These are phyloP conservation scores for Eupeodes corollae DNA, from an alignment of 1,140 invertebrate genomes.

Conservation along the genomic window DNA sequence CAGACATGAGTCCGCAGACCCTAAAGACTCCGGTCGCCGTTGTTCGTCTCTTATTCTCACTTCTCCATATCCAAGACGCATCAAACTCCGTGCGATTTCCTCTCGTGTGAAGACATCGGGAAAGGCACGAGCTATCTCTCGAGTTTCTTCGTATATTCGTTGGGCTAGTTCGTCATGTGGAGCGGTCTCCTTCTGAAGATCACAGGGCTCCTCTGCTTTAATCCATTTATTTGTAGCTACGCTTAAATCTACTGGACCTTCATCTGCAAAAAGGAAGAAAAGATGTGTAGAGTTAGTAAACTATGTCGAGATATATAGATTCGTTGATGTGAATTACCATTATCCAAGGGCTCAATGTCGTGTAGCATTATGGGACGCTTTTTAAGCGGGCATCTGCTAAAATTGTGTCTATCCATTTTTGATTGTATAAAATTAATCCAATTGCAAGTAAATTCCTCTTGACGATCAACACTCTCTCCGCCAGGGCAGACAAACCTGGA, in stretches of 20 bases:
- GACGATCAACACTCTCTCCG: neutral
- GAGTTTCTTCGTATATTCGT: slow-evolving; percentile 32
- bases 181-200: neutral
- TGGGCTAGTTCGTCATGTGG: slow-evolving; percentile 24
- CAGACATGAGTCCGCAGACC: too few relatives aligned
- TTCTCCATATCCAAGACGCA: slow-evolving; percentile 29
- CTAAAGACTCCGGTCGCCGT: slow-evolving; percentile 1
- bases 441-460: neutral
- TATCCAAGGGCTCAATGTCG: slow-evolving; percentile 17
- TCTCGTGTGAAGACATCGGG: slow-evolving; percentile 33
- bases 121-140: slow-evolving; percentile 30
- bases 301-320: neutral
- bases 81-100: slow-evolving; percentile 29
- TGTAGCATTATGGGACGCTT: slow-evolving; percentile 61
- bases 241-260: slow-evolving; percentile 31
- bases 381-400: slow-evolving; percentile 74
- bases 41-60: slow-evolving; percentile 18
- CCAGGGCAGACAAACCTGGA: slow-evolving; percentile 1
- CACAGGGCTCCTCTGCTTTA: neutral
- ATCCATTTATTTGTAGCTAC: slow-evolving; percentile 17
- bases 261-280: slow-evolving; percentile 13
- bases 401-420: slow-evolving; percentile 30
- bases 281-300: neutral
- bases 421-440: neutral
- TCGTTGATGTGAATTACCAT: slow-evolving; percentile 15